phyloP scores from a whole-genome alignment of 30 jellyfish, hydroid and myxozoan species.

The Chironex yamaguchii region DNA sequence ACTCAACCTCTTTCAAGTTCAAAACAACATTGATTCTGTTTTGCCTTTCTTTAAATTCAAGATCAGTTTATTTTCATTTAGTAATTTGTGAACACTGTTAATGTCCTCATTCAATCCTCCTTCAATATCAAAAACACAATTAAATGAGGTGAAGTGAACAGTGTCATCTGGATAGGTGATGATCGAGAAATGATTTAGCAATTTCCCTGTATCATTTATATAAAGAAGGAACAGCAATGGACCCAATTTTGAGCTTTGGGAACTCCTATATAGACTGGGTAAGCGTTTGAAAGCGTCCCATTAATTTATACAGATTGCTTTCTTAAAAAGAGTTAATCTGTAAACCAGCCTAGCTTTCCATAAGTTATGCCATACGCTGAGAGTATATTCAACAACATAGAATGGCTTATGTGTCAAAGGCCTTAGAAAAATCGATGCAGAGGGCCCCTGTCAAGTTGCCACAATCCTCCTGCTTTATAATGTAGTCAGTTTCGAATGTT shows the following conservation, averaged over 20 bases:
- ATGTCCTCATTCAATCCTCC: conserved; percentile 8
- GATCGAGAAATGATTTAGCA: conserved; percentile 1
- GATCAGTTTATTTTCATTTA: conserved; percentile 14
- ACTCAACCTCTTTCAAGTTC: neutral
- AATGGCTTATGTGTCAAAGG: conserved; percentile 57
- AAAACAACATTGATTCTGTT: neutral
- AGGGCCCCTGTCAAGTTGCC: conserved; percentile 69
- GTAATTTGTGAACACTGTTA: neutral
- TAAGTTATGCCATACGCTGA: conserved; percentile 46
- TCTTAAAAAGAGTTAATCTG: conserved; percentile 39
- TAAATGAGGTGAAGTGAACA: conserved; percentile 57
- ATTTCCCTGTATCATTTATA: neutral
- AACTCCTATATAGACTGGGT: conserved; percentile 34
- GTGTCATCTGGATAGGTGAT: conserved; percentile 63
- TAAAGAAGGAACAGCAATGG: conserved; percentile 19
- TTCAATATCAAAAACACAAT: conserved; percentile 13
- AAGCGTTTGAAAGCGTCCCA: conserved; percentile 16
- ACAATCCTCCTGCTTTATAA: conserved; percentile 46
- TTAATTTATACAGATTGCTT: conserved; percentile 33
- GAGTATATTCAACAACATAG: conserved; percentile 42
- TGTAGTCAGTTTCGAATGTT: conserved; percentile 43
- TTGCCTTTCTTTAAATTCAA: neutral
- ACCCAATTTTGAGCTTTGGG: conserved; percentile 71
- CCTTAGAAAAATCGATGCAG: conserved; percentile 50
- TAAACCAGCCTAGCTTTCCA: conserved; percentile 43